These are phyloP conservation scores for Spicauda simplicius DNA, from an alignment of 2,888 invertebrate species.

Conservation along the genomic window DNA sequence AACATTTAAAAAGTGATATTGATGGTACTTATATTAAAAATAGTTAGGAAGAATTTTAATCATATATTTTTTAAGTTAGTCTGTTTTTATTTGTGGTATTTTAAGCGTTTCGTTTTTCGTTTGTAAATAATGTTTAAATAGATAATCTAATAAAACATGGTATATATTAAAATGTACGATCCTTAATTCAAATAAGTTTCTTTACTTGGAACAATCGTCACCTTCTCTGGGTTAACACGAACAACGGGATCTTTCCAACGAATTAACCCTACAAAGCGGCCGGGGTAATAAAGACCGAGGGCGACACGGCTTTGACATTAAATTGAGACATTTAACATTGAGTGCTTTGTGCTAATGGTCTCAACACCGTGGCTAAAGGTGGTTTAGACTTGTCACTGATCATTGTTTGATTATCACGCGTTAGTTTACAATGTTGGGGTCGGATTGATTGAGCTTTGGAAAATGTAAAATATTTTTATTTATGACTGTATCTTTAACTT, in stretches of 20 bases:
- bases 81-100: too few relatives aligned
- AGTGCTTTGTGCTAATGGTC: slow-evolving; percentile 63
- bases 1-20: too few relatives aligned
- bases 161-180: too few relatives aligned
- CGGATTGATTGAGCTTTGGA: background rate
- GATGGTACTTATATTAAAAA: too few relatives aligned
- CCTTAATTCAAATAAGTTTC: slow-evolving; percentile 9
- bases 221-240: slow-evolving; percentile 49
- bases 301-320: slow-evolving; percentile 65
- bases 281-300: slow-evolving; percentile 64
- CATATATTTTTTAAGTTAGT: too few relatives aligned
- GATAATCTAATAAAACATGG: too few relatives aligned
- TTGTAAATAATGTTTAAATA: too few relatives aligned
- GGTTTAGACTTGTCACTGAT: slow-evolving; percentile 27
- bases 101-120: too few relatives aligned
- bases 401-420: slow-evolving; percentile 13
- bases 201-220: slow-evolving; percentile 19
- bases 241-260: slow-evolving; percentile 68
- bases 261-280: slow-evolving; percentile 75
- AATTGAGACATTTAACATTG: slow-evolving; percentile 75
- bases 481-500: too few relatives aligned
- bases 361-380: slow-evolving; percentile 42
- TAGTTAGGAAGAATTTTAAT: too few relatives aligned
- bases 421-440: slow-evolving; percentile 2
- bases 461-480: too few relatives aligned